Conservation (phyloP, 2,888 invertebrate species). For the Saturnia pavonia region DNA sequence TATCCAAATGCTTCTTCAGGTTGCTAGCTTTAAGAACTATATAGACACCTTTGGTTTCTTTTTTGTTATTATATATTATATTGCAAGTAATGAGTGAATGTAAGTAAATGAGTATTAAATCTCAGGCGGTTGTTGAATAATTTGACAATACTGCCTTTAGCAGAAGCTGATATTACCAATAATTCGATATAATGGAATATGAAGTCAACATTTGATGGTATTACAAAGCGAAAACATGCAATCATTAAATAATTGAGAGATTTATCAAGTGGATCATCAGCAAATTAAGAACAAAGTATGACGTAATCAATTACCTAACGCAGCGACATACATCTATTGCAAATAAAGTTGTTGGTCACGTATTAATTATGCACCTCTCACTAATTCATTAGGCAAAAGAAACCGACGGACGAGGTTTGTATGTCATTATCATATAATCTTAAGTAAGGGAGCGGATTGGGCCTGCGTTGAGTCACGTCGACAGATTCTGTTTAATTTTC, state of each 20-base stretch:
- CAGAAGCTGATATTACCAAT: neutral
- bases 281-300: conserved; percentile 4
- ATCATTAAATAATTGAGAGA: neutral
- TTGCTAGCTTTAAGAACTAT: no score
- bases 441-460: neutral
- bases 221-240: neutral
- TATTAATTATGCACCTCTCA: conserved; percentile 12
- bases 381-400: conserved; percentile 15
- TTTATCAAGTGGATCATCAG: conserved; percentile 11
- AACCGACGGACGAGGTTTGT: neutral
- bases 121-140: no score
- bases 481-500: neutral
- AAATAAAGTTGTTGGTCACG: conserved; percentile 6
- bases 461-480: neutral
- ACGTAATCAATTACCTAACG: conserved; percentile 6
- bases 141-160: neutral
- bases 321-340: conserved; percentile 6
- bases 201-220: neutral
- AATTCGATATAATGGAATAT: neutral
- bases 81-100: no score
- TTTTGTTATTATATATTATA: no score
- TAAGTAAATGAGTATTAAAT: no score
- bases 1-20: no score
- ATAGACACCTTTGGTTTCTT: no score
- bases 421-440: conserved; percentile 1